Evolutionary conservation across 2,113 vertebrate species (phyloP), one percentile per base, ranked within the genome.

Genomic region (Proteles cristata): DNA sequence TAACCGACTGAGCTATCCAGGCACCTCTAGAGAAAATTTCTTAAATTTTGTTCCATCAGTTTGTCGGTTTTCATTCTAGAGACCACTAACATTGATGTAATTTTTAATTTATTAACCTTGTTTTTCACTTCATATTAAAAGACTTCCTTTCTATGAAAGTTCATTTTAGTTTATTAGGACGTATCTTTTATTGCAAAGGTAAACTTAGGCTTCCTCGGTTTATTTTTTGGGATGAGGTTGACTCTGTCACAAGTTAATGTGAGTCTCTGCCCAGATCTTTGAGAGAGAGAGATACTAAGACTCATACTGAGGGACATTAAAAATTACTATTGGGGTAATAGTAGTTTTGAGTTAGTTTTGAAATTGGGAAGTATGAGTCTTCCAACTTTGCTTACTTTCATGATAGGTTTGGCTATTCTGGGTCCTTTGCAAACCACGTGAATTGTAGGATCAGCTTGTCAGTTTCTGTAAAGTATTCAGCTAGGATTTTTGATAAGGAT

Each of bases 371-470:
- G 7, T 88, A 55, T 61, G 74, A 69, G 28, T 61, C 61, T 17
- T 45, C 23, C 50, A 25, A 4, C 35, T 82, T 53, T 83, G 66
- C 83, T 89, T 28, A 43, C 82, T 94, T 89, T 76, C 76, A 84
- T 76, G 69, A 45, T 68, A 55, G 55, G 23, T 43, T 84, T 90
- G 45, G 45, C 71, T 94, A 11, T 66, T 76, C 58, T 45, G 69
- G 55, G 28, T 94, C n/a, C 48, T 83, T 76, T 28, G n/a, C n/a
- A 76, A 15, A 83, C n/a, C 68, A 28, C 55, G 33, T n/a, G n/a
- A 74, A 73, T 94, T 94, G 74, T 89, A 83, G 77, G 9, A 66
- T 94, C 28, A 53, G 39, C 26, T 74, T 50, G 19, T 94, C 66
- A 74, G n/a, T 90, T 83, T 90, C 26, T 45, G 21, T 69, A 53